phyloP scores from a whole-genome alignment of 2,797 vertebrate species.

The Loris lydekkerianus region DNA sequence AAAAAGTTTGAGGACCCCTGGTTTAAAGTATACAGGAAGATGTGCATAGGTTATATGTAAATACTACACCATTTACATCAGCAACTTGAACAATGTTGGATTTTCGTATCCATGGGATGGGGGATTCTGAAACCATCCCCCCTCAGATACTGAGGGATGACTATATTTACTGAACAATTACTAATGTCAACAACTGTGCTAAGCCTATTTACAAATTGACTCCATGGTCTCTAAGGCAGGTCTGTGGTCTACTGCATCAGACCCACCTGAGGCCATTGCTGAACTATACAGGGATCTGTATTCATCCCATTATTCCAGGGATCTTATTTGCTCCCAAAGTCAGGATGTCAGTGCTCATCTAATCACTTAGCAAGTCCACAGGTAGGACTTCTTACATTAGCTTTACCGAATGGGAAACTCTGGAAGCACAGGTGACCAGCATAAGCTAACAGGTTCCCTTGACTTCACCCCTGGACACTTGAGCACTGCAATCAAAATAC shows the following conservation, averaged over 20 bases:
- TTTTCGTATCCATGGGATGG: neutral
- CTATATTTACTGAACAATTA: neutral
- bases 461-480: neutral
- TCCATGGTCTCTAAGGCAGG: neutral
- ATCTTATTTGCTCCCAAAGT: neutral
- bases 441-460: neutral
- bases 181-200: neutral
- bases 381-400: neutral
- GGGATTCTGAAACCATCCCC: neutral
- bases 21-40: neutral
- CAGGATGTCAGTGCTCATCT: neutral
- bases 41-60: neutral
- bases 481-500: neutral
- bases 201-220: neutral
- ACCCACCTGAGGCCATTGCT: neutral
- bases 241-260: too few species aligned
- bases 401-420: neutral
- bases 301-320: neutral
- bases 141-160: neutral
- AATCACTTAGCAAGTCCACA: neutral
- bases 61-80: neutral
- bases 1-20: neutral
- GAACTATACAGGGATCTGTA: neutral
- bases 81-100: neutral
- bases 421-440: neutral